phyloP scores from a whole-genome alignment of 2,797 vertebrate species.

The Peromyscus nudipes region DNA sequence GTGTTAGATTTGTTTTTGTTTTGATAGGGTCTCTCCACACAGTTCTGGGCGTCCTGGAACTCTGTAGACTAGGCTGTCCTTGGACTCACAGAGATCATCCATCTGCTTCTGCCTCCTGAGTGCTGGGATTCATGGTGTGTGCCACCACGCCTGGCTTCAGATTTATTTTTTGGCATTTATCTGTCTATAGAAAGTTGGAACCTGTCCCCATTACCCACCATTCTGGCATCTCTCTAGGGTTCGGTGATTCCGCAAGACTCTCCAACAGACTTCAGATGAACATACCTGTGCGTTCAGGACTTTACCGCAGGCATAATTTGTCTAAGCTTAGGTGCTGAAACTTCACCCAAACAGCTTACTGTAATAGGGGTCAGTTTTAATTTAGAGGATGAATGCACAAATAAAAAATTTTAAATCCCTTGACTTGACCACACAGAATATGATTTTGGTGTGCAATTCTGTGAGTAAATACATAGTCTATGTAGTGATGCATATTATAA shows the following conservation, averaged over 20 bases:
- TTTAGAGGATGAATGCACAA: not conserved
- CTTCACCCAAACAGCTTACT: conserved; percentile 1
- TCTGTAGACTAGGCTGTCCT: not conserved
- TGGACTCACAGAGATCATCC: not conserved
- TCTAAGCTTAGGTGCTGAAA: not conserved
- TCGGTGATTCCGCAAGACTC: conserved; percentile 32
- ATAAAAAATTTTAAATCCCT: conserved; percentile 25
- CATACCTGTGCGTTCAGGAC: not conserved
- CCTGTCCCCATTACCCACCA: not conserved
- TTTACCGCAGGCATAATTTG: not conserved
- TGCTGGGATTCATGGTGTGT: not conserved
- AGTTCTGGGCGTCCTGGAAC: not conserved
- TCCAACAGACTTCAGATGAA: not conserved
- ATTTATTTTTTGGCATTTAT: not conserved
- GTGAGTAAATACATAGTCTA: not conserved
- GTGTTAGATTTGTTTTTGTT: not conserved
- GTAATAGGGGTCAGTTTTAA: conserved; percentile 38
- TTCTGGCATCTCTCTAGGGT: not conserved
- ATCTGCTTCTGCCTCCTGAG: not conserved
- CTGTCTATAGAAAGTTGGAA: conserved; percentile 11
- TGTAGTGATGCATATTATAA: not conserved
- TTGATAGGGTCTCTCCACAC: not conserved
- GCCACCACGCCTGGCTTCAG: not conserved
- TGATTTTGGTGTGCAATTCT: not conserved
- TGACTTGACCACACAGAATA: not conserved